phyloP scores from a whole-genome alignment of 2,888 invertebrate genomes.

The Ichneumoninae sp. region DNA sequence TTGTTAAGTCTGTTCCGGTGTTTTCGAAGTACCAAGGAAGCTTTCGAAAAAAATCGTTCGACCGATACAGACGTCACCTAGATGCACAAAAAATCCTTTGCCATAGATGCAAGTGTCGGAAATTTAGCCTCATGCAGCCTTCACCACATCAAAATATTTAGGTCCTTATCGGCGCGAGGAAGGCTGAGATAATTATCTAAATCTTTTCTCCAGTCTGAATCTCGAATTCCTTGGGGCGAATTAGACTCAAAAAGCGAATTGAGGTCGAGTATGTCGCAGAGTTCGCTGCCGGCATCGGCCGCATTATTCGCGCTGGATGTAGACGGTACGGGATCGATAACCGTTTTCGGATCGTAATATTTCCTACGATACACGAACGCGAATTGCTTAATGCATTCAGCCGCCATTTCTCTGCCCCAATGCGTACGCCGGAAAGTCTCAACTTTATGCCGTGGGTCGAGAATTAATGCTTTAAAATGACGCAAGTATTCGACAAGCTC shows the following conservation, averaged over 20 bases:
- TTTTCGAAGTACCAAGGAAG: slow-evolving; percentile 40
- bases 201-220: slow-evolving; percentile 12
- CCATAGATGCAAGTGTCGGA: slow-evolving; percentile 39
- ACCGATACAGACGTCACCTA: slow-evolving; percentile 35
- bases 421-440: slow-evolving; percentile 43
- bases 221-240: neutral
- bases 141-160: slow-evolving; percentile 25
- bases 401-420: slow-evolving; percentile 43
- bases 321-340: neutral
- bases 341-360: neutral
- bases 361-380: slow-evolving; percentile 6
- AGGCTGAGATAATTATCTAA: slow-evolving; percentile 28
- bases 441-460: slow-evolving; percentile 49
- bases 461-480: slow-evolving; percentile 43
- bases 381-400: slow-evolving; percentile 14
- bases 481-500: slow-evolving; percentile 38
- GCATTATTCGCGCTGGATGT: neutral
- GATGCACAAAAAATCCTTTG: slow-evolving; percentile 37
- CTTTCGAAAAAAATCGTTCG: slow-evolving; percentile 48
- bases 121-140: slow-evolving; percentile 29
- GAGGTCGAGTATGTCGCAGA: slow-evolving; percentile 1
- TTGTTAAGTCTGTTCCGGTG: slow-evolving; percentile 47
- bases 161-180: neutral
- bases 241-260: slow-evolving; percentile 17
- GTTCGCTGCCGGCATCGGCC: neutral